Evolutionary conservation across 2,888 invertebrate genomes (phyloP).

Genomic region (Andrena camellia): DNA sequence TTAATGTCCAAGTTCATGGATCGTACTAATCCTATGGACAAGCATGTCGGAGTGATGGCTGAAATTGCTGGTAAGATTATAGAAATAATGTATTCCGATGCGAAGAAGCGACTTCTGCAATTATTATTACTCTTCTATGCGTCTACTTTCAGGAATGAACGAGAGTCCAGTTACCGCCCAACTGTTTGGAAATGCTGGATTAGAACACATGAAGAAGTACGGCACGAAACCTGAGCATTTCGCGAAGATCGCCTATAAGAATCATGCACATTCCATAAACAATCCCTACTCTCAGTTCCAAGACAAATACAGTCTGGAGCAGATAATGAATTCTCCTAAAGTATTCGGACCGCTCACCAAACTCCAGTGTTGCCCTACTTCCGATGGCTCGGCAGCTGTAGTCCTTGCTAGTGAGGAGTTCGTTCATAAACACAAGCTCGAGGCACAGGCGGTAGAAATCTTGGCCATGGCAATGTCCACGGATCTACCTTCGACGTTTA

Average conservation of each 20-base stretch:
- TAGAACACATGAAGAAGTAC: slow-evolving; percentile 98
- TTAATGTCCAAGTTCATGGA: slow-evolving; percentile 91
- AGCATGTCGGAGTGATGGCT: slow-evolving; percentile 94
- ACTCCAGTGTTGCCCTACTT: slow-evolving; percentile 98
- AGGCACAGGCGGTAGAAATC: slow-evolving; percentile 96
- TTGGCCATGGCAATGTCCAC: slow-evolving; percentile 98
- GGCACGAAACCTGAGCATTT: slow-evolving; percentile 97
- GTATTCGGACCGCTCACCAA: slow-evolving; percentile 97
- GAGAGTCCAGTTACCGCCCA: slow-evolving; percentile 96
- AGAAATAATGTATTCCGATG: not conserved
- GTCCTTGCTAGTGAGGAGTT: slow-evolving; percentile 96
- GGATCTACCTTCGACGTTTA: slow-evolving; percentile 94
- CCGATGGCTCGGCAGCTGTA: slow-evolving; percentile 98
- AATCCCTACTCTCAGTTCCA: slow-evolving; percentile 99
- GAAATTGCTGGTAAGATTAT: slow-evolving; percentile 89
- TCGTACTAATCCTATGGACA: slow-evolving; percentile 95
- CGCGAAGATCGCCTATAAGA: slow-evolving; percentile 99
- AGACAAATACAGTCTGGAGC: slow-evolving; percentile 95
- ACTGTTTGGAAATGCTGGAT: slow-evolving; percentile 98
- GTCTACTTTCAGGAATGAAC: slow-evolving; percentile 86
- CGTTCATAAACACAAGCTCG: slow-evolving; percentile 92
- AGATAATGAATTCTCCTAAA: slow-evolving; percentile 94
- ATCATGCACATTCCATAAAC: slow-evolving; percentile 98
- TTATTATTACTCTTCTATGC: slow-evolving; percentile 1
- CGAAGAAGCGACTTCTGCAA: not conserved